A percentile compares a stretch with the other conserved stretches of the same genome.
phyloP scores from a whole-genome alignment of 2,797 vertebrate species.

The Xerus rutilus region DNA sequence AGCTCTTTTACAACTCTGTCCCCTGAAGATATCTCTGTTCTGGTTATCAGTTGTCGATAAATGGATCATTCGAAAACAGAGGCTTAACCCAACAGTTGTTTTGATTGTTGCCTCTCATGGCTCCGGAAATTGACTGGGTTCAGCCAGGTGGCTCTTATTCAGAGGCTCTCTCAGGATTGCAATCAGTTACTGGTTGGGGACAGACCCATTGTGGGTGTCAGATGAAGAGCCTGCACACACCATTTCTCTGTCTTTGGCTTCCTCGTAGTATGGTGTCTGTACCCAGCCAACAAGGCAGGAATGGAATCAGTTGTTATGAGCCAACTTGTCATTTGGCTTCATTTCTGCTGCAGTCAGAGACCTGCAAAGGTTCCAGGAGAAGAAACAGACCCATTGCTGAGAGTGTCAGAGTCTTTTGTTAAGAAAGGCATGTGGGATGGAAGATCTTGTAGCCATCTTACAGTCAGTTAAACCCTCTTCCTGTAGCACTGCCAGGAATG shows the following conservation, averaged over 20 bases:
- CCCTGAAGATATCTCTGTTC: not conserved
- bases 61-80: not conserved
- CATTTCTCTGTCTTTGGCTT: not conserved
- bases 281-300: not conserved
- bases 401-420: too few species aligned
- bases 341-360: not conserved
- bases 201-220: too few species aligned
- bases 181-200: not conserved
- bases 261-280: not conserved
- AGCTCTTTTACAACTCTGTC: not conserved
- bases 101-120: not conserved
- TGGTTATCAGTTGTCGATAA: too few species aligned
- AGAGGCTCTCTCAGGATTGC: too few species aligned
- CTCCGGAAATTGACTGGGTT: not conserved
- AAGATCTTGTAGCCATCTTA: not conserved
- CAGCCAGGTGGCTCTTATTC: not conserved
- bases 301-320: not conserved
- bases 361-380: not conserved
- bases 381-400: not conserved
- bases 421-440: not conserved
- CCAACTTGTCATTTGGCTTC: not conserved
- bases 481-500: not conserved
- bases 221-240: rapidly evolving
- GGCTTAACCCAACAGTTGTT: not conserved
- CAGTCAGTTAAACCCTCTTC: too few species aligned